phyloP scores from a whole-genome alignment of 2,888 invertebrate genomes.

The Crepidodera aurea region DNA sequence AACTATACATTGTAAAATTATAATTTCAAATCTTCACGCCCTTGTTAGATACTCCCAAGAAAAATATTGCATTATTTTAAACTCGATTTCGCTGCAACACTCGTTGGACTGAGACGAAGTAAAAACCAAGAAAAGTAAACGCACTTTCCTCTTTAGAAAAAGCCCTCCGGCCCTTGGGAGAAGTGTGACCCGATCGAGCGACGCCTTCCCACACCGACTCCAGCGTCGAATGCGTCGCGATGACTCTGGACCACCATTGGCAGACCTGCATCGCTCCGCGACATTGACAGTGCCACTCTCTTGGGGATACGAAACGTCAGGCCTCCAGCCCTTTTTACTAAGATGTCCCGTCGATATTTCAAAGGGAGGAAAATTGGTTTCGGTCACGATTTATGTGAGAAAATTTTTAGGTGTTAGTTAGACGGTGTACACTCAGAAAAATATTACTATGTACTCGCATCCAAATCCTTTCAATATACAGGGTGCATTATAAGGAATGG shows the following conservation, averaged over 20 bases:
- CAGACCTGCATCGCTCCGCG: constrained; percentile 10
- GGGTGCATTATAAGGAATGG: no score
- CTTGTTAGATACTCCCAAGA: no score
- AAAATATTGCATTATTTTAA: no score
- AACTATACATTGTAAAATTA: no score
- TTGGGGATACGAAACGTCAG: neutral
- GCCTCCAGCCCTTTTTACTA: constrained; percentile 6
- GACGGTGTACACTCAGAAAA: neutral
- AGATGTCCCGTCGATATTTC: constrained; percentile 27
- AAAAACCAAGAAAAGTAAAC: neutral
- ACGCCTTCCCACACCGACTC: constrained; percentile 57
- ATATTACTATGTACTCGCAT: no score
- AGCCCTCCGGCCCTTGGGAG: constrained; percentile 28
- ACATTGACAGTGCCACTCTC: constrained; percentile 22
- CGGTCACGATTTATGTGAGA: constrained; percentile 22
- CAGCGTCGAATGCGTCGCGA: constrained; percentile 29
- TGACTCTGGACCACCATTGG: constrained; percentile 1
- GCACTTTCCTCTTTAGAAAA: neutral
- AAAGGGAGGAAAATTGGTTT: constrained; percentile 5
- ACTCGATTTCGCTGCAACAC: no score
- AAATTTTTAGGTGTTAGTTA: constrained; percentile 7
- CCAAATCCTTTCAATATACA: no score
- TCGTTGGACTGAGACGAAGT: no score
- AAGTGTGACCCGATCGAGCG: constrained; percentile 53
- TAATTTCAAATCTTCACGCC: no score